Evolutionary conservation across 1,140 invertebrate species (phyloP), one percentile per base, ranked within the genome.

Genomic region (Kradibia gibbosae): DNA sequence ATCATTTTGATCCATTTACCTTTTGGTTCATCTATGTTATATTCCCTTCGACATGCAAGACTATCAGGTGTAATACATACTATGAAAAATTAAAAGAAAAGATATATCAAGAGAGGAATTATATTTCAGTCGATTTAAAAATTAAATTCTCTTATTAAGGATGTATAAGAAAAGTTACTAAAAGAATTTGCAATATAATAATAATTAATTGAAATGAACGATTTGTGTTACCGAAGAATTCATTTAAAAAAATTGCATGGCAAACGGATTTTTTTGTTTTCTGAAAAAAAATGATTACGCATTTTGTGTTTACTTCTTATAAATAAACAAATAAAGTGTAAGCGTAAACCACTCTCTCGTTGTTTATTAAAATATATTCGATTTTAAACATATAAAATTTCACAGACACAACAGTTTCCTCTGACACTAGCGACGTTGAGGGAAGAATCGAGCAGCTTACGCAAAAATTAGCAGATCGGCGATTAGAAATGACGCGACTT

Each of bases 371-470:
- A 75, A 60, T 34, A 57, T 39, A 55, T 36, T 57, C 25, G 3
- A 15, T 74, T 80, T 74, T 65, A 31, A 67, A 79, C 76, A 83
- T 42, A 50, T 36, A 7, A 17, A 79, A 42, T 20, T 80, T 84
- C n/a, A 39, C 81, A 90, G 90, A 91, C 86, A 89, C 88, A 42
- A 90, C 90, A 20, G 67, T 91, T 50, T 91, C 90, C 1, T 91
- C 90, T 0, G 90, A 91, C 62, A 90, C 88, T 10, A 91, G 90
- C 72, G 90, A 91, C 42, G 88, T 91, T 13, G 90, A 91, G 78
- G 89, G 88, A 70, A 88, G 91, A 79, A 89, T 91, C 70, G 90
- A 90, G 78, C 74, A 88, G 81, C 84, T 91, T 3, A 88, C 89
- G 57, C 89, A 90, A 83, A 90, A 90, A 84, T 86, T 91, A 57